Conservation (phyloP, 2,888 invertebrate genomes). For the Osedax frankpressi region DNA sequence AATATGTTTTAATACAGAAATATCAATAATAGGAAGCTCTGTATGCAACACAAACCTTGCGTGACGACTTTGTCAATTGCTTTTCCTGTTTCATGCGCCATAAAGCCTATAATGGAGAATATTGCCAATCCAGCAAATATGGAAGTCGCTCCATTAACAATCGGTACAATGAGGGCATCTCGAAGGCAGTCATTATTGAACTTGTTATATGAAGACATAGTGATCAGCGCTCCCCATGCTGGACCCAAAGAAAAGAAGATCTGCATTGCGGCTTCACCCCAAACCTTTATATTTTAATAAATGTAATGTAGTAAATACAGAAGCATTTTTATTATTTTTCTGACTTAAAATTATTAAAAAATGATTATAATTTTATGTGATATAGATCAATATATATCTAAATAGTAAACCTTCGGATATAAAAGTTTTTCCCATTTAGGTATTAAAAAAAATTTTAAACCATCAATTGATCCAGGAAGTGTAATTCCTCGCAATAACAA, state of each 20-base stretch:
- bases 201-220: constrained; percentile 30
- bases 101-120: constrained; percentile 53
- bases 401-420: constrained; percentile 23
- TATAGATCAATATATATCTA: too few species aligned
- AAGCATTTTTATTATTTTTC: too few species aligned
- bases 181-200: constrained; percentile 30
- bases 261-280: constrained; percentile 32
- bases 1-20: too few species aligned
- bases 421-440: constrained; percentile 27
- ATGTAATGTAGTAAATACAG: too few species aligned
- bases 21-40: too few species aligned
- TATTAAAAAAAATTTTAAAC: constrained; percentile 33
- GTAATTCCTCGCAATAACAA: constrained; percentile 36
- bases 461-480: constrained; percentile 37
- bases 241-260: constrained; percentile 31
- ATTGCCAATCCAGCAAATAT: constrained; percentile 45
- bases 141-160: constrained; percentile 43
- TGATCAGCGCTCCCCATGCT: constrained; percentile 30
- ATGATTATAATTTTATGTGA: too few species aligned
- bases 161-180: constrained; percentile 43
- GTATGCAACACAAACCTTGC: constrained; percentile 41
- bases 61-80: constrained; percentile 44
- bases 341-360: too few species aligned
- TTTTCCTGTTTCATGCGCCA: constrained; percentile 44
- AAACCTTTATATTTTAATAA: constrained; percentile 23